These are phyloP conservation scores for Bubo scandiacus DNA, from an alignment of 2,113 vertebrate genomes.

Conservation along the genomic window DNA sequence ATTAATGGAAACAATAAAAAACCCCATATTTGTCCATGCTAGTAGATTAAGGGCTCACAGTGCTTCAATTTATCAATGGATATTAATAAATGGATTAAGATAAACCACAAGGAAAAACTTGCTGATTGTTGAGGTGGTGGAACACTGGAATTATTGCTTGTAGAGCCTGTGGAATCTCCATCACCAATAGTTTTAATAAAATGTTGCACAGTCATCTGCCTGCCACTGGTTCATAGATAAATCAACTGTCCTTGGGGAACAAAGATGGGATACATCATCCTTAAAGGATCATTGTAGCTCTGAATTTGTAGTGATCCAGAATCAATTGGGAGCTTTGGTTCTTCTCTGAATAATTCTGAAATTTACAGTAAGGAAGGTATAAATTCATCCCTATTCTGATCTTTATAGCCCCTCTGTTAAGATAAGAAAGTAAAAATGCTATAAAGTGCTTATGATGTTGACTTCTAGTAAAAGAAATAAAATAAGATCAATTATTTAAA, in stretches of 20 bases:
- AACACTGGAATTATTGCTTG: not conserved
- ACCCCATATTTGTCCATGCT: accelerated
- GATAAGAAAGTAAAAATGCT: not conserved
- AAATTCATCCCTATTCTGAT: not conserved
- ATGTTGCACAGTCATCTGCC: not conserved
- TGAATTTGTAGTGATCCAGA: not conserved
- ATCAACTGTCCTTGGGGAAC: not conserved
- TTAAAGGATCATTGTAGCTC: not conserved
- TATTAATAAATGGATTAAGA: not conserved
- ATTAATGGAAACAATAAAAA: not conserved
- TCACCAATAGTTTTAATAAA: not conserved
- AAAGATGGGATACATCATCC: not conserved
- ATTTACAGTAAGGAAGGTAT: not conserved
- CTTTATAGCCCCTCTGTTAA: not conserved
- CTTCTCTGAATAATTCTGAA: not conserved
- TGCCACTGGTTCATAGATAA: not conserved
- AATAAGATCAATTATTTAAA: not conserved
- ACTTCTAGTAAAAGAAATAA: not conserved
- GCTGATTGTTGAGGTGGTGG: not conserved
- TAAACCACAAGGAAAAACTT: not conserved
- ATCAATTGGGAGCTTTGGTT: not conserved
- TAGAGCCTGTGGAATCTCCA: not conserved
- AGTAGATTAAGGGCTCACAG: not conserved
- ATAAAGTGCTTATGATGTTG: not conserved
- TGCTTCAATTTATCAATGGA: not conserved